These are phyloP conservation scores for Porites cylindrica DNA, from an alignment of 92 coral and sea anemone species.

Conservation along the genomic window DNA sequence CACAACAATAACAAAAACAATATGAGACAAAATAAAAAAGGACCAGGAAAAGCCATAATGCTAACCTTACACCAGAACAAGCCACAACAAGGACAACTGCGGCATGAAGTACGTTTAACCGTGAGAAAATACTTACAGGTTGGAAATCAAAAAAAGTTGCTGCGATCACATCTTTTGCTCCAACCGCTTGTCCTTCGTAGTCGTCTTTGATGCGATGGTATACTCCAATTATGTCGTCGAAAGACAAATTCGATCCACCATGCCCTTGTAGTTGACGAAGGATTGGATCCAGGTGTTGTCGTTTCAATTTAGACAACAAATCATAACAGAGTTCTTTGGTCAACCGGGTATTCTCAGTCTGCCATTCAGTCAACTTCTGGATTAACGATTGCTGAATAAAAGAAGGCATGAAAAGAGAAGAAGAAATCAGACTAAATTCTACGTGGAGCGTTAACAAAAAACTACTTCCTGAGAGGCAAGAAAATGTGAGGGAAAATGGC, in stretches of 20 bases:
- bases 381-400: background rate
- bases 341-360: slow-evolving; percentile 23
- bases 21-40: too few relatives aligned
- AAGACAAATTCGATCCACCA: slow-evolving; percentile 58
- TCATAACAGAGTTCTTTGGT: slow-evolving; percentile 52
- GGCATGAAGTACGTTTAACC: too few relatives aligned
- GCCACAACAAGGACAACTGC: too few relatives aligned
- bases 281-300: slow-evolving; percentile 68
- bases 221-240: slow-evolving; percentile 57
- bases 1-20: too few relatives aligned
- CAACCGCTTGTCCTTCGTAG: slow-evolving; percentile 44
- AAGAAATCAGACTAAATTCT: too few relatives aligned
- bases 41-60: too few relatives aligned
- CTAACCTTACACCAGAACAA: too few relatives aligned
- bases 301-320: slow-evolving; percentile 53
- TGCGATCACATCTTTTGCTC: slow-evolving; percentile 71
- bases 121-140: slow-evolving; percentile 38
- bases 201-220: slow-evolving; percentile 48
- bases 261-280: slow-evolving; percentile 56
- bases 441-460: too few relatives aligned
- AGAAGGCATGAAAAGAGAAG: too few relatives aligned
- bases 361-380: slow-evolving; percentile 1
- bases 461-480: too few relatives aligned
- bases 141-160: slow-evolving; percentile 65
- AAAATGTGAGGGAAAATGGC: too few relatives aligned